These are phyloP conservation scores for Priocnemis perturbator DNA, from an alignment of 2,888 invertebrate genomes.

Conservation along the genomic window DNA sequence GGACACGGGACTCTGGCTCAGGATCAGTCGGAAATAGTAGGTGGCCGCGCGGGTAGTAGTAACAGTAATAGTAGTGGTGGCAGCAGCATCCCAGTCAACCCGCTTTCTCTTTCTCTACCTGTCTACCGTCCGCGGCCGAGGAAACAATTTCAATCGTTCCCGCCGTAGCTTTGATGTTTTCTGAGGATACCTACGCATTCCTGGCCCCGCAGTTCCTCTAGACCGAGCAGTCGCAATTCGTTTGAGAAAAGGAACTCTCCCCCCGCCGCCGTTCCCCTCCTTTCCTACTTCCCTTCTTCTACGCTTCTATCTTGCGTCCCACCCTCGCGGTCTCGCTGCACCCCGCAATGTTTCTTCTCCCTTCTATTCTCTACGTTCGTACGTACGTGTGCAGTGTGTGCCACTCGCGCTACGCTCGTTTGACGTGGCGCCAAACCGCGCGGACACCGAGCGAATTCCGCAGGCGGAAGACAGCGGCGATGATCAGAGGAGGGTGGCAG, in stretches of 20 bases:
- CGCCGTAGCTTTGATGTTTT: slow-evolving; percentile 69
- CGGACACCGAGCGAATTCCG: slow-evolving; percentile 26
- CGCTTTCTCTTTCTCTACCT: slow-evolving; percentile 27
- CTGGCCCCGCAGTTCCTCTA: slow-evolving; percentile 29
- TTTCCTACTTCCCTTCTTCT: background rate
- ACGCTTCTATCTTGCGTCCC: slow-evolving; percentile 1
- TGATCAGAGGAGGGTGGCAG: slow-evolving; percentile 31
- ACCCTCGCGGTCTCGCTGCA: slow-evolving; percentile 4
- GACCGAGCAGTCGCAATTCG: slow-evolving; percentile 51
- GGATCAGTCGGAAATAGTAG: slow-evolving; percentile 17
- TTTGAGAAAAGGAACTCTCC: slow-evolving; percentile 42
- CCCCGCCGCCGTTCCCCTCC: slow-evolving; percentile 5
- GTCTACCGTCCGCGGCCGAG: slow-evolving; percentile 43
- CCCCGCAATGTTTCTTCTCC: slow-evolving; percentile 10
- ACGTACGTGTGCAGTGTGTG: background rate
- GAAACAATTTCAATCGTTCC: slow-evolving; percentile 73
- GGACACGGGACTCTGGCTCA: slow-evolving; percentile 44
- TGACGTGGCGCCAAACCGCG: slow-evolving; percentile 33
- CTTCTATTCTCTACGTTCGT: background rate
- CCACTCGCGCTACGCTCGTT: background rate
- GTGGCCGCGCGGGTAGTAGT: background rate
- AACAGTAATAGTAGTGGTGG: no score
- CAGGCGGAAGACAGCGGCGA: slow-evolving; percentile 31
- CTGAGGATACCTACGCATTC: slow-evolving; percentile 67
- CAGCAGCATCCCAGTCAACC: slow-evolving; percentile 24